phyloP scores from a whole-genome alignment of 2,113 vertebrate species.

The Phodopus roborovskii region DNA sequence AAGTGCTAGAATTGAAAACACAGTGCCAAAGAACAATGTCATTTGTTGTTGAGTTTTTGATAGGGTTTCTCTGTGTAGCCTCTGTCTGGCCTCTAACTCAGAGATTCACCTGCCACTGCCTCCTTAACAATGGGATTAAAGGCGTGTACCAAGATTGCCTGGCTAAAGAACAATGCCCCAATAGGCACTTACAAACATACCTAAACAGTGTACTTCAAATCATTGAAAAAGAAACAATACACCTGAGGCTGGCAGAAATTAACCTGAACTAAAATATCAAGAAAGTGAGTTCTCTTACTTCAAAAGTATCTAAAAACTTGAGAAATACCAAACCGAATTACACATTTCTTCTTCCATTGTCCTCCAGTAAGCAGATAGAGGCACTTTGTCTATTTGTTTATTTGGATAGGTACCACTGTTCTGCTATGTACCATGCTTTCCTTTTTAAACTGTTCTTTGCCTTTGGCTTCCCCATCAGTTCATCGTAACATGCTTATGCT shows the following conservation, averaged over 20 bases:
- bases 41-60: not conserved
- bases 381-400: not conserved
- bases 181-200: not conserved
- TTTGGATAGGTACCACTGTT: not conserved
- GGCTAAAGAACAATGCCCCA: not conserved
- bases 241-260: not conserved
- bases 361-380: not conserved
- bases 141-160: not conserved
- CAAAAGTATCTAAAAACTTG: not conserved
- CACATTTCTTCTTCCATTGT: not conserved
- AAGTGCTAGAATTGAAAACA: conserved; percentile 15
- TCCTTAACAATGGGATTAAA: not conserved
- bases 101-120: not conserved
- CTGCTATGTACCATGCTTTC: not conserved
- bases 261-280: conserved; percentile 12
- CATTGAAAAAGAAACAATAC: not conserved
- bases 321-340: conserved; percentile 9
- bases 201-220: not conserved
- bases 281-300: not conserved
- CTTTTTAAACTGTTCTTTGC: not conserved
- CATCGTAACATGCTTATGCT: not conserved
- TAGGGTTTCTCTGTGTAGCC: not conserved
- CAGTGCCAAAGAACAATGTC: not conserved
- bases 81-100: not conserved
- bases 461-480: not conserved